Conservation (phyloP, 1,140 invertebrate genomes). For the Campodea augens region DNA sequence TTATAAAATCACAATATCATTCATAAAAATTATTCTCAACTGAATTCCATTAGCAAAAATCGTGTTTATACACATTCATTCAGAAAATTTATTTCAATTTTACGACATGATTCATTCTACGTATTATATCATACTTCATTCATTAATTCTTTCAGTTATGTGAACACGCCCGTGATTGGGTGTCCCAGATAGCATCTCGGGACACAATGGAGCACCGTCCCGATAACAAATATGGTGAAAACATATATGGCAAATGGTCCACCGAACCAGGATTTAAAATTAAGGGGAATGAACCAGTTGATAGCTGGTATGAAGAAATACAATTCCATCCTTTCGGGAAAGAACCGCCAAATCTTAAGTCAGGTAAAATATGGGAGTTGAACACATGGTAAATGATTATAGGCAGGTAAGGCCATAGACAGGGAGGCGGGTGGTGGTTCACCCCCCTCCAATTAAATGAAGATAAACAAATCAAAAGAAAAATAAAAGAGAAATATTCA, state of each 20-base stretch:
- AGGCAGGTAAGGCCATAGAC: background rate
- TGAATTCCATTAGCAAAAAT: no score
- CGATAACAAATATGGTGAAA: conserved; percentile 57
- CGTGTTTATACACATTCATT: no score
- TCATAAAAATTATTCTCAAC: no score
- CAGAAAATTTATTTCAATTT: no score
- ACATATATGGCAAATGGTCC: conserved; percentile 55
- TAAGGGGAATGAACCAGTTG: conserved; percentile 45
- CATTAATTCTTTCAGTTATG: conserved; percentile 33
- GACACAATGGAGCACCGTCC: conserved; percentile 52
- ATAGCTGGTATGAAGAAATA: conserved; percentile 49
- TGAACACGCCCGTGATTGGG: conserved; percentile 64
- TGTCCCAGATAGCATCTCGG: conserved; percentile 43
- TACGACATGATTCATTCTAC: no score
- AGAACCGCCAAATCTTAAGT: conserved; percentile 42
- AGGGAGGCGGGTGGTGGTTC: background rate
- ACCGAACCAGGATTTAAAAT: conserved; percentile 45
- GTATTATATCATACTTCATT: no score
- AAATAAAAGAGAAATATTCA: background rate
- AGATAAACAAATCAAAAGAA: background rate
- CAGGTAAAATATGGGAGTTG: conserved; percentile 28
- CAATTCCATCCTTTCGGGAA: conserved; percentile 34
- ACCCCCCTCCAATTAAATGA: background rate
- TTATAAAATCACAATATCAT: no score
- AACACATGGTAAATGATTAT: background rate